These are phyloP conservation scores for Leptinotarsa lineolata DNA, from an alignment of 1,140 invertebrate species.

Conservation along the genomic window DNA sequence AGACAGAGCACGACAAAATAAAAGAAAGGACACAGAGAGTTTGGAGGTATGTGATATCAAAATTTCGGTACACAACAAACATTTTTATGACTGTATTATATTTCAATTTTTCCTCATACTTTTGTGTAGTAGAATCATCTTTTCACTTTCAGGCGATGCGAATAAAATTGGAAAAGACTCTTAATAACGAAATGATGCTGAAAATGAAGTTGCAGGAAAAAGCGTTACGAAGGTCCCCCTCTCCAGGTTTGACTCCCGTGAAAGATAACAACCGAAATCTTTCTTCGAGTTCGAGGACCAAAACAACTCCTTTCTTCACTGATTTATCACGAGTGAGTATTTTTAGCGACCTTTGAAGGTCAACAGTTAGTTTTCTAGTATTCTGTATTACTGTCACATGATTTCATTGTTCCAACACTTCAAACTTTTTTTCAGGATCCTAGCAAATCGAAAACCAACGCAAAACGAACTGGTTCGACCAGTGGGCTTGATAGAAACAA, in stretches of 20 bases:
- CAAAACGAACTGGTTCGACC: too few relatives aligned
- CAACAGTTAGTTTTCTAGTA: background rate
- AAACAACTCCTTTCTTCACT: background rate
- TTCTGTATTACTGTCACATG: too few relatives aligned
- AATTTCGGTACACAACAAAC: background rate
- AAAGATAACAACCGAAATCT: background rate
- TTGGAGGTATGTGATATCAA: conserved; percentile 10
- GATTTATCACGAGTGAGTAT: conserved; percentile 10
- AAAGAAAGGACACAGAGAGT: conserved; percentile 19
- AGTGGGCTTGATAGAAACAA: too few relatives aligned
- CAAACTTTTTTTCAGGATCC: background rate
- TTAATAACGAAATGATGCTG: conserved; percentile 12
- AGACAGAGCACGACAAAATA: conserved; percentile 17
- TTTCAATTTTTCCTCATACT: too few relatives aligned
- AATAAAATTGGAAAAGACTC: conserved; percentile 17
- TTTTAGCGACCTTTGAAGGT: background rate
- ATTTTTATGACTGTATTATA: too few relatives aligned
- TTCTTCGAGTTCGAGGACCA: background rate
- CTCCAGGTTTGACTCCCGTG: background rate
- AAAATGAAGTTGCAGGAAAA: conserved; percentile 8
- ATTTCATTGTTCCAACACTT: too few relatives aligned
- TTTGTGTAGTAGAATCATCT: too few relatives aligned
- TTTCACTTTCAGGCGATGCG: conserved; percentile 11
- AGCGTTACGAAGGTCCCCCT: background rate
- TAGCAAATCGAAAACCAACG: background rate